Evolutionary conservation across 2,888 invertebrate species (phyloP).

Genomic region (Neelides folsomi): DNA sequence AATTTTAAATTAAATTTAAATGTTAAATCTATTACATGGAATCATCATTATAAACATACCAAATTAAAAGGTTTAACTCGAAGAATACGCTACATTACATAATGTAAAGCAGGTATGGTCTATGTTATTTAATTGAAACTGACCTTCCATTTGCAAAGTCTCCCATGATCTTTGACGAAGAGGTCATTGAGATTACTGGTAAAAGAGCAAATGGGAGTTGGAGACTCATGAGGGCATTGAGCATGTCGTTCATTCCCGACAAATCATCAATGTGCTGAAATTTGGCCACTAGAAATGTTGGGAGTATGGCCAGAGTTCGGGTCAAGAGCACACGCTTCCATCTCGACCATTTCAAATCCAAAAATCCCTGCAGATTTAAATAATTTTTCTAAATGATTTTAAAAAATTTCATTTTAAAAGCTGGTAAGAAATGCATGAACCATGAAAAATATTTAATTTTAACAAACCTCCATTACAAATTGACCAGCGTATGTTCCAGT

Average conservation of each 20-base stretch:
- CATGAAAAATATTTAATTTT: neutral
- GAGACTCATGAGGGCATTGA: constrained; percentile 75
- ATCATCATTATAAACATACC: no score
- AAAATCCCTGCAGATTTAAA: constrained; percentile 48
- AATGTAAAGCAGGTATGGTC: neutral
- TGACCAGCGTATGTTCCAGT: constrained; percentile 77
- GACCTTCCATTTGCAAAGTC: constrained; percentile 68
- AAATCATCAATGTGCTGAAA: constrained; percentile 54
- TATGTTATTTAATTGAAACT: constrained; percentile 37
- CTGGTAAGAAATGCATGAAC: neutral
- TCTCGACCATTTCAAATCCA: constrained; percentile 68
- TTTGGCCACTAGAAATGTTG: constrained; percentile 56
- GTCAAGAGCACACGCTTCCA: constrained; percentile 79
- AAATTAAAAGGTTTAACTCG: no score
- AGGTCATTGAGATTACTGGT: constrained; percentile 74
- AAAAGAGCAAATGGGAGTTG: constrained; percentile 77
- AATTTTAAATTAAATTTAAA: no score
- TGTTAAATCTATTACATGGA: no score
- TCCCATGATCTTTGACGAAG: constrained; percentile 63
- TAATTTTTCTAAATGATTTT: neutral
- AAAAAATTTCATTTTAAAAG: neutral
- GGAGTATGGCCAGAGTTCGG: constrained; percentile 64
- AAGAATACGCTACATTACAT: neutral
- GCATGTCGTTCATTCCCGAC: constrained; percentile 66
- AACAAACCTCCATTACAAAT: constrained; percentile 61